Percentiles rank a stretch among this genome's conserved stretches.
phyloP scores from a whole-genome alignment of 2,797 vertebrate species.

The Anomalospiza imberbis region DNA sequence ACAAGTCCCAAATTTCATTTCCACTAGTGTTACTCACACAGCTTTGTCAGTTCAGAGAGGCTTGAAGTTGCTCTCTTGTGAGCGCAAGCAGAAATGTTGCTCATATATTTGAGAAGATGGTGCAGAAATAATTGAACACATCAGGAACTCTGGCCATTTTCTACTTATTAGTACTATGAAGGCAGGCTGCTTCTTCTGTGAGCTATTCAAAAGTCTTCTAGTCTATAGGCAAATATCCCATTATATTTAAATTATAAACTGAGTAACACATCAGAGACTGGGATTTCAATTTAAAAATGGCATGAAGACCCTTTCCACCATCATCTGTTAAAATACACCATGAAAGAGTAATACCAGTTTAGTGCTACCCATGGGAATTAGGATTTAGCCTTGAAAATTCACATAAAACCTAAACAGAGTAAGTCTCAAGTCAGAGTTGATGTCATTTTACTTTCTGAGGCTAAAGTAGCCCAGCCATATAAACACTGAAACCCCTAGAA shows the following conservation, averaged over 20 bases:
- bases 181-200: not conserved
- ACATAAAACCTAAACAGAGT: not conserved
- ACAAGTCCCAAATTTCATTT: not conserved
- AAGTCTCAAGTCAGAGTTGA: not conserved
- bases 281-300: not conserved
- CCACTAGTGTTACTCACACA: not conserved
- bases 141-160: not conserved
- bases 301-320: not conserved
- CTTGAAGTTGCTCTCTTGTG: not conserved
- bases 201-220: not conserved
- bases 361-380: not conserved
- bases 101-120: not conserved
- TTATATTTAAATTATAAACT: not conserved
- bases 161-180: not conserved
- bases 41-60: not conserved
- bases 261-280: not conserved
- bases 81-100: not conserved
- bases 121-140: not conserved
- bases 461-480: not conserved
- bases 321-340: not conserved
- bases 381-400: not conserved
- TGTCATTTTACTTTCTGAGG: not conserved
- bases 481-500: not conserved
- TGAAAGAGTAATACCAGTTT: not conserved
- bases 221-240: not conserved